Conservation (phyloP, 2,113 vertebrate genomes). For the Pithys albifrons region DNA sequence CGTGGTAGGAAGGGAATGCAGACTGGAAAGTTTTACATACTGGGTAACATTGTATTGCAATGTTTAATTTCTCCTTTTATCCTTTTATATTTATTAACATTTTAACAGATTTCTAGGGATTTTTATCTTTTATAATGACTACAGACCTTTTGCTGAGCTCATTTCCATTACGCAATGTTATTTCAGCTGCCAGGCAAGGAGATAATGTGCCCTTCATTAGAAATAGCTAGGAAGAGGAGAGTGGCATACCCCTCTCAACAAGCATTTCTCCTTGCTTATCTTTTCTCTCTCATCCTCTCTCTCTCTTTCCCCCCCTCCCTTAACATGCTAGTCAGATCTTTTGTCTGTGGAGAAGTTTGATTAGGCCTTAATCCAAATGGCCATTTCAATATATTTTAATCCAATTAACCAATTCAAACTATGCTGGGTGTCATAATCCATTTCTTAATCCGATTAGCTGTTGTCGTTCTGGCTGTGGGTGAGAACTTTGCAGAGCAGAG, state of each 20-base stretch:
- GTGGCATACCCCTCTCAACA: conserved; percentile 7
- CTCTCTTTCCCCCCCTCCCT: background rate
- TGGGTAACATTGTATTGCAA: background rate
- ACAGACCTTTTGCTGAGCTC: conserved; percentile 36
- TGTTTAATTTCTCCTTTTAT: conserved; percentile 41
- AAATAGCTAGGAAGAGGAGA: background rate
- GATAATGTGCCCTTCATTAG: conserved; percentile 55
- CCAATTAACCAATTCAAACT: conserved; percentile 60
- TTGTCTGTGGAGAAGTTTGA: conserved; percentile 61
- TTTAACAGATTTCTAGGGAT: conserved; percentile 48
- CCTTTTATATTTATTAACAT: conserved; percentile 55
- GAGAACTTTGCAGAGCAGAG: background rate
- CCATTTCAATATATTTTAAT: conserved; percentile 62
- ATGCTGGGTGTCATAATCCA: conserved; percentile 66
- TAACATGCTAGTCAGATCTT: conserved; percentile 35
- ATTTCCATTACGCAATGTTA: conserved; percentile 62
- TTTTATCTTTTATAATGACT: conserved; percentile 57
- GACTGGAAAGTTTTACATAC: conserved; percentile 32
- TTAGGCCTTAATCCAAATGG: conserved; percentile 74
- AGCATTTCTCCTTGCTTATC: conserved; percentile 60
- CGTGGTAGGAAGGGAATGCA: background rate
- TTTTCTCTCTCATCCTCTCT: background rate
- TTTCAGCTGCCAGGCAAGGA: conserved; percentile 58
- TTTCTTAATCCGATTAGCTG: conserved; percentile 74
- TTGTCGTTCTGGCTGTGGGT: background rate